A percentile compares a stretch with the other conserved stretches of the same genome.
Evolutionary conservation across 2,797 vertebrate species (phyloP).

Genomic region (Pseudomugil gertrudae): DNA sequence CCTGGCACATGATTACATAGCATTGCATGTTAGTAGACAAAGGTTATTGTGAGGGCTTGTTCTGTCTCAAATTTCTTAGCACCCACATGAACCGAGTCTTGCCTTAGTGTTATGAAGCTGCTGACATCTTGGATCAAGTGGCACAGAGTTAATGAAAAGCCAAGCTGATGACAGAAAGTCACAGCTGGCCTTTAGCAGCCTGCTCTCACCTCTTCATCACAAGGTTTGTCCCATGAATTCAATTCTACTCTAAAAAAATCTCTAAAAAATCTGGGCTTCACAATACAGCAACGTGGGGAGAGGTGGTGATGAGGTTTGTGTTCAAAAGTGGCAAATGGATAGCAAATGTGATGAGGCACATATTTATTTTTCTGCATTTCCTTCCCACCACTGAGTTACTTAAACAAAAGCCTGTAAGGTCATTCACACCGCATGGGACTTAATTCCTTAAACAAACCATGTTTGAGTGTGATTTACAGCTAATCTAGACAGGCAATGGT

Average conservation of each 20-base stretch:
- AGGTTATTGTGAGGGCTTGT: constrained; percentile 20
- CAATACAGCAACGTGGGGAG: no score
- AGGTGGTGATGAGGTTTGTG: constrained; percentile 14
- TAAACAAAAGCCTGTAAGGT: constrained; percentile 48
- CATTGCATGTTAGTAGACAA: neutral
- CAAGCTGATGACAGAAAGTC: constrained; percentile 51
- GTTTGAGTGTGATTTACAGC: constrained; percentile 74
- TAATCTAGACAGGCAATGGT: constrained; percentile 73
- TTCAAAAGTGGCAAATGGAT: neutral
- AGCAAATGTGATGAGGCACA: neutral
- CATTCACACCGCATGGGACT: constrained; percentile 57
- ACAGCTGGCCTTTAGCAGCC: constrained; percentile 34
- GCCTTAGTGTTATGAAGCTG: constrained; percentile 50
- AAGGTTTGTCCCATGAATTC: constrained; percentile 38
- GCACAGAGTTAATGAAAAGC: constrained; percentile 63
- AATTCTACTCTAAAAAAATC: constrained; percentile 36
- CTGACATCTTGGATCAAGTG: constrained; percentile 46
- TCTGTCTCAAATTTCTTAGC: constrained; percentile 33
- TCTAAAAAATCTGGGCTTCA: constrained; percentile 24
- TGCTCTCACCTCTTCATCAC: constrained; percentile 43
- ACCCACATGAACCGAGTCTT: constrained; percentile 42
- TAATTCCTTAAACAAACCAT: constrained; percentile 79
- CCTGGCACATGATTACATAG: neutral
- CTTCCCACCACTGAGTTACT: constrained; percentile 30
- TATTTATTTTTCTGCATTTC: constrained; percentile 7